These are phyloP conservation scores for Crenuchus spilurus DNA, from an alignment of 2,797 vertebrate species.

Conservation along the genomic window DNA sequence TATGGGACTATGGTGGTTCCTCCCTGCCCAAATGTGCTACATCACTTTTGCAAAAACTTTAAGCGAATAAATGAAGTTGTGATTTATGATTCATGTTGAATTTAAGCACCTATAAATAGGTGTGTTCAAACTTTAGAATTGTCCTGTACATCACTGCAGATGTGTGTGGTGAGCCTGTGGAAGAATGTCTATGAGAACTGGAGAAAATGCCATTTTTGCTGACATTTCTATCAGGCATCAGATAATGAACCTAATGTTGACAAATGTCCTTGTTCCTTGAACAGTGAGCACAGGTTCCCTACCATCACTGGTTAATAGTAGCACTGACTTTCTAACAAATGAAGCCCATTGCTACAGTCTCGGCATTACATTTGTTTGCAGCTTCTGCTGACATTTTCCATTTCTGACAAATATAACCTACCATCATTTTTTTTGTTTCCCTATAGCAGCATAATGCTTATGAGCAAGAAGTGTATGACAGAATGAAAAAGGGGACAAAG, in stretches of 20 bases:
- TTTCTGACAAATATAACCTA: slow-evolving; percentile 15
- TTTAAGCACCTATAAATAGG: background rate
- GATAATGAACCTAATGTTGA: background rate
- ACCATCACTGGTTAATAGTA: background rate
- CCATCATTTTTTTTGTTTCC: background rate
- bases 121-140: background rate
- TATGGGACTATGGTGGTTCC: too few species aligned
- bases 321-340: background rate
- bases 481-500: slow-evolving; percentile 60
- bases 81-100: too few species aligned
- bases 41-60: too few species aligned
- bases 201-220: background rate
- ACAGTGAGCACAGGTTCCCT: background rate
- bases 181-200: background rate
- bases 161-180: background rate
- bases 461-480: slow-evolving; percentile 64
- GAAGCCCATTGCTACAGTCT: background rate
- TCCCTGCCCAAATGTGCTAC: too few species aligned
- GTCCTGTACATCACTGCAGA: background rate
- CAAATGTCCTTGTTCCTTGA: background rate
- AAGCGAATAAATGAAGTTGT: too few species aligned
- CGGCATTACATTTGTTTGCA: background rate
- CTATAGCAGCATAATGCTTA: slow-evolving; percentile 69
- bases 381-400: background rate
- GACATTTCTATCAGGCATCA: background rate